Conservation (phyloP, 2,888 invertebrate genomes). For the Tethea ocularis region DNA sequence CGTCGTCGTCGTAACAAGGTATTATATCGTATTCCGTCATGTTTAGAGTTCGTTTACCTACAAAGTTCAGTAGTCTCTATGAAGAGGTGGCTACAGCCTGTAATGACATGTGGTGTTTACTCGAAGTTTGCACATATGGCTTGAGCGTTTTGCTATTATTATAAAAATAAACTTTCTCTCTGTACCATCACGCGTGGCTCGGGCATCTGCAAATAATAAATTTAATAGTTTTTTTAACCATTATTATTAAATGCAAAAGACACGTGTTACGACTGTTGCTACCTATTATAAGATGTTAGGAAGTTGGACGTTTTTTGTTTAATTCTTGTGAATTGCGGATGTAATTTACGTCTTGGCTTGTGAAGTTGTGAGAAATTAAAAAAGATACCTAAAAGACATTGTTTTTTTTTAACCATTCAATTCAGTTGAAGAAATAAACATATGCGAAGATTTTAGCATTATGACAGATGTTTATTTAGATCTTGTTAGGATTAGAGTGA, state of each 20-base stretch:
- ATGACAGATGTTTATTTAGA: neutral
- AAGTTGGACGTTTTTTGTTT: constrained; percentile 22
- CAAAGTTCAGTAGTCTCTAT: constrained; percentile 73
- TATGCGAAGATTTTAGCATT: neutral
- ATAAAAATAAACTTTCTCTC: constrained; percentile 83
- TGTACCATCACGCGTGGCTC: constrained; percentile 71
- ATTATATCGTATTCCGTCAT: constrained; percentile 77
- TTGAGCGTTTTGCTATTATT: constrained; percentile 72
- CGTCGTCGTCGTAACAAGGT: constrained; percentile 67
- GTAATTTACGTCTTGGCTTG: neutral
- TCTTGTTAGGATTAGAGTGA: neutral
- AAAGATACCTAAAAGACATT: neutral
- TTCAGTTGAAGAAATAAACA: neutral
- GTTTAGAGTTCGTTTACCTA: constrained; percentile 73
- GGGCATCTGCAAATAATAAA: constrained; percentile 80
- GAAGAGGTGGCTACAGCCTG: constrained; percentile 52
- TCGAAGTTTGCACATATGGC: constrained; percentile 70
- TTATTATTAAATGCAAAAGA: constrained; percentile 57
- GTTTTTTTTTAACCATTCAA: neutral
- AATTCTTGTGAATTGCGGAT: constrained; percentile 20
- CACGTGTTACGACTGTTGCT: constrained; percentile 63
- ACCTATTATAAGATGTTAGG: constrained; percentile 36
- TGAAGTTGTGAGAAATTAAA: neutral
- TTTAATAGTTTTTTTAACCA: constrained; percentile 68
- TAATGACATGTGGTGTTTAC: constrained; percentile 74